Evolutionary conservation across 1,140 invertebrate species (phyloP), one percentile per base, ranked within the genome.

Genomic region (Pseudachorutes palmiensis): DNA sequence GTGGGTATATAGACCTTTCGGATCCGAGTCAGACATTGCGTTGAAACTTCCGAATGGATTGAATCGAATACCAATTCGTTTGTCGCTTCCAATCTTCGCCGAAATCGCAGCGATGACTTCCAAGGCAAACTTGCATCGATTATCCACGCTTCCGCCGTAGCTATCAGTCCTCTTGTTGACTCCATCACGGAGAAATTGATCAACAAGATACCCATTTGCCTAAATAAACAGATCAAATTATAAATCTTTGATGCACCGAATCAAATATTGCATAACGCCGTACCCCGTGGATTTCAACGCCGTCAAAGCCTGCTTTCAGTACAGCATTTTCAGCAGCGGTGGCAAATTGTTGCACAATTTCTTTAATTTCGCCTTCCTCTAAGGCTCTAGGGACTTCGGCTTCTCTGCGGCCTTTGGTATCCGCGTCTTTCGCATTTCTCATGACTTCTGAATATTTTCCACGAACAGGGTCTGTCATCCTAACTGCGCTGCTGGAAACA

Each of bases 101-200:
- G 51, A 9, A 24, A 55, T 26, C 24, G 3, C 51, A 14, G 12
- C 3, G 14, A 55, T 19, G 24, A 55, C 24, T 14, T 55, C 51
- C 3, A 55, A 22, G 9, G 24, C 12, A 26, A 55, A 55, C 14
- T 22, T 14, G 51, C 51, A 55, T 5, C 51, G 51, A 55, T 55
- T 55, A 9, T 55, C 51, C 12, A 55, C 24, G 12, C 14, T 19
- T 19, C 51, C 51, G 24, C 51, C 51, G 24, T 55, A 55, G 14
- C 24, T 16, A 22, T 55, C 51, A 5, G 51, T 55, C 24, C 51
- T 14, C 24, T 55, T 55, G 51, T 55, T 55, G 5, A 55, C 51
- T 14, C 24, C 51, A 55, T 55, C 24, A 14, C 51, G 51, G 51
- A 55, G 51, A 55, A 55, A 55, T 22, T 55, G 51, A 26, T 55